Percentiles rank a stretch among this genome's conserved stretches.
These are phyloP conservation scores for Chunga burmeisteri DNA, from an alignment of 2,113 vertebrate species.

Conservation along the genomic window DNA sequence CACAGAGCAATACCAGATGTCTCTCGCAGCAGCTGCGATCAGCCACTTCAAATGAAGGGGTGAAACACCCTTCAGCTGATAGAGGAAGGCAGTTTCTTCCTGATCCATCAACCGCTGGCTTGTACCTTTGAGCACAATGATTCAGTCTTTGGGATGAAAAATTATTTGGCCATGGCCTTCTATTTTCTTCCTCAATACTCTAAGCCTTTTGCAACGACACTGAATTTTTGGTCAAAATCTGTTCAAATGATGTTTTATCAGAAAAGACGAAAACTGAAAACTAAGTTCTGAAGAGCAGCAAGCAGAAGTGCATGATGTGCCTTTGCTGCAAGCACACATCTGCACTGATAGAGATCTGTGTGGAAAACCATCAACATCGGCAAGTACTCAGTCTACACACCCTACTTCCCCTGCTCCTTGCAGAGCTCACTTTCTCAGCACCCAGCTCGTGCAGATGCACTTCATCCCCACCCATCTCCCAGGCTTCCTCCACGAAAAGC, in stretches of 20 bases:
- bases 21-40: slow-evolving; percentile 7
- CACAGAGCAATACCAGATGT: slow-evolving; percentile 31
- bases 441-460: neutral
- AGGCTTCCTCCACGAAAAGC: neutral
- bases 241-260: neutral
- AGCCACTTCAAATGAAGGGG: neutral
- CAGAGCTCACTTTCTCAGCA: neutral
- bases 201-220: neutral
- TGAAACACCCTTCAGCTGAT: slow-evolving; percentile 5
- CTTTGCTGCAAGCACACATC: fast-evolving
- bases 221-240: neutral
- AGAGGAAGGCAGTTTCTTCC: neutral
- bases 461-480: neutral
- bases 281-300: neutral
- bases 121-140: neutral
- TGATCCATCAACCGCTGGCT: neutral
- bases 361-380: neutral
- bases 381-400: neutral
- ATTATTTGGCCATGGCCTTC: neutral
- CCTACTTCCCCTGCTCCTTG: neutral
- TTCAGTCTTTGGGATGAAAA: neutral
- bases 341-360: neutral
- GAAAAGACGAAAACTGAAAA: neutral
- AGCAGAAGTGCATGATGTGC: neutral
- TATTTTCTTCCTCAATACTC: neutral